These are phyloP conservation scores for Erethizon dorsatum DNA, from an alignment of 2,797 vertebrate species.

Conservation along the genomic window DNA sequence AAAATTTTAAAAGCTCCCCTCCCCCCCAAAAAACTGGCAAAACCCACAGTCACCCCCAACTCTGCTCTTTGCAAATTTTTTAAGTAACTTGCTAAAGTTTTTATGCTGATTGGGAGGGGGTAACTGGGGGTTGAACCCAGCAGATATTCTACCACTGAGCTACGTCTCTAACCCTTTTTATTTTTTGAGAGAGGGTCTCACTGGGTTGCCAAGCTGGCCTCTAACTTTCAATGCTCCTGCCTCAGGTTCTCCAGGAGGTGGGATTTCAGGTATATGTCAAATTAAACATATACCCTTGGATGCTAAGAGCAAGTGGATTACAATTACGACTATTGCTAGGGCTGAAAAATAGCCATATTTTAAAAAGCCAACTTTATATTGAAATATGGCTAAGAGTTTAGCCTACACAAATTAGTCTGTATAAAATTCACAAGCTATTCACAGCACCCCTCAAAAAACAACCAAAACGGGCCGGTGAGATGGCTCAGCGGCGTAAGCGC, in stretches of 20 bases:
- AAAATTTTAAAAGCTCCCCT: background rate
- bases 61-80: constrained; percentile 43
- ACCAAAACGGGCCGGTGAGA: no score
- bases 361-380: background rate
- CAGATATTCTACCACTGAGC: background rate
- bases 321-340: constrained; percentile 32
- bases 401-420: background rate
- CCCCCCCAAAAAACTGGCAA: background rate
- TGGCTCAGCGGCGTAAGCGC: no score
- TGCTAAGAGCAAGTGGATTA: background rate
- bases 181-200: background rate
- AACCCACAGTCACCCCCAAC: background rate
- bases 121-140: background rate
- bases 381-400: background rate
- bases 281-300: background rate
- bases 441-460: background rate
- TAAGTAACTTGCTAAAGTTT: constrained; percentile 19
- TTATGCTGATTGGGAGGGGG: background rate
- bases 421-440: constrained; percentile 52
- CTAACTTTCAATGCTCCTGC: background rate
- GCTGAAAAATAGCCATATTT: constrained; percentile 10
- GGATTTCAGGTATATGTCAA: background rate
- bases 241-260: background rate
- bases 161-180: background rate
- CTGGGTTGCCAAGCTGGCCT: background rate